phyloP scores from a whole-genome alignment of 2,113 vertebrate species.

The Motacilla alba region DNA sequence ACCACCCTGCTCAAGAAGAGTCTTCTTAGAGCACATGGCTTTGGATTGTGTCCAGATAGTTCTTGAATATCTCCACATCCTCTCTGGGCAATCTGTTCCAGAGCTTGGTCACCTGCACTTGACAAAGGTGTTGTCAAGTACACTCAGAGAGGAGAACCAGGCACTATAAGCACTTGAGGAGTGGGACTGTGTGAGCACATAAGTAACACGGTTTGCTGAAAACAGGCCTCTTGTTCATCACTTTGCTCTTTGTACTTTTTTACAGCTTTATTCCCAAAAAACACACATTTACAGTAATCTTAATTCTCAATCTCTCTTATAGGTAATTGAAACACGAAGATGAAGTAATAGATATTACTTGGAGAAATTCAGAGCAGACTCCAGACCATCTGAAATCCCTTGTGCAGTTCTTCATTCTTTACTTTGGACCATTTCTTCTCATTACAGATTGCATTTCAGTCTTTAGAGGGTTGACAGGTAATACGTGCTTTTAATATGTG shows the following conservation, averaged over 20 bases:
- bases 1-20: background rate
- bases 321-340: background rate
- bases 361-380: background rate
- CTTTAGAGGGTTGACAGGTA: background rate
- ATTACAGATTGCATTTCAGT: background rate
- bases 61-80: background rate
- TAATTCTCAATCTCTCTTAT: background rate
- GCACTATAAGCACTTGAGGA: fast-evolving
- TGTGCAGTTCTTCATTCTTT: background rate
- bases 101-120: background rate
- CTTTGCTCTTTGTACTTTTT: background rate
- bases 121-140: background rate
- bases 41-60: background rate
- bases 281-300: background rate
- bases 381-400: background rate
- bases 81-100: background rate
- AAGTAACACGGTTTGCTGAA: background rate
- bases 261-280: background rate
- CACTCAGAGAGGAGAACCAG: background rate
- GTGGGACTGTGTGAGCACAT: background rate
- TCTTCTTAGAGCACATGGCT: background rate
- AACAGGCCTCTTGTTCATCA: background rate
- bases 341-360: background rate
- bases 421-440: background rate
- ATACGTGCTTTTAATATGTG: background rate